Evolutionary conservation across 2,888 invertebrate species (phyloP), one percentile per base, ranked within the genome.

Genomic region (Lithophane ornitopus): DNA sequence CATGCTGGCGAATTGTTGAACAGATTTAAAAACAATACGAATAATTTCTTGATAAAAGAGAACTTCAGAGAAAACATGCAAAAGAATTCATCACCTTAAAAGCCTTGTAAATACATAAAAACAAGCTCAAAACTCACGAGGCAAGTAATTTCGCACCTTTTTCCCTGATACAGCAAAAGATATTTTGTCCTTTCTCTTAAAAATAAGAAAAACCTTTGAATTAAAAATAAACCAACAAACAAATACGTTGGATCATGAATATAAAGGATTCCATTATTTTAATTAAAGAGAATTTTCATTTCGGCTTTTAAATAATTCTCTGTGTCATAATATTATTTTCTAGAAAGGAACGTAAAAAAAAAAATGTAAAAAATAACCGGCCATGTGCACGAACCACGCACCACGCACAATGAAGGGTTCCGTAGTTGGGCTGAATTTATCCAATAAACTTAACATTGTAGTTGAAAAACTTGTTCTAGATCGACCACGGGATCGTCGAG

Each of bases 191-290:
- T 56, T 44, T 28, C 56, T 11, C 22, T 0, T 16, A 54, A 26
- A 69, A 26, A 69, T 54, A 68, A n/a, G 7, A 39, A 52, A 61
- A 16, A 34, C 12, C 12, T 63, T 54, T 58, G 34, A 78, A 78
- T 66, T 26, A 69, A 62, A 74, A 70, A 28, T n/a, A 59, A 62
- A 26, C 22, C 28, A 34, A 46, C n/a, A 41, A 65, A 75, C 41
- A 59, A 59, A 54, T 62, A 58, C 39, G 16, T 49, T n/a, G 26
- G 19, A 46, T 76, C 65, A 76, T 78, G 87, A 84, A 86, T 84
- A 73, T 74, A 67, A 62, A 66, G 61, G 74, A 78, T 56, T 63
- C 66, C 71, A 72, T 87, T 70, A 68, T 75, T 86, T 61, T 76
- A 74, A 85, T 85, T 74, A 72, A 68, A 76, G n/a, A 56, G 46